These are phyloP conservation scores for Mycteria americana DNA, from an alignment of 2,797 vertebrate genomes.

Conservation along the genomic window DNA sequence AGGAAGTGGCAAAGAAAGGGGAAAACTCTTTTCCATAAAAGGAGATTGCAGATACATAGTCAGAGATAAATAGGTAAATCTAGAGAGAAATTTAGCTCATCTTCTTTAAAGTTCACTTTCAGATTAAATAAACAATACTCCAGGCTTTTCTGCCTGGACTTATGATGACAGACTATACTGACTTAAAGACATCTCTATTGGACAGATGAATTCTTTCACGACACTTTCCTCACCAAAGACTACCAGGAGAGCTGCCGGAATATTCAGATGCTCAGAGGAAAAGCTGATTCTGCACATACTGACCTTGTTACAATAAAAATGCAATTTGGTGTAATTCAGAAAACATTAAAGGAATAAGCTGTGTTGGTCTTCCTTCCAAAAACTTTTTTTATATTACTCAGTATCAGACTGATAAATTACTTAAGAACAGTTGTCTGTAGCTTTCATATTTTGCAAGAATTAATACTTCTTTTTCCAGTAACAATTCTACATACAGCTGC, in stretches of 20 bases:
- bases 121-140: not conserved
- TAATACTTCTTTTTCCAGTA: not conserved
- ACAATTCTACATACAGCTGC: not conserved
- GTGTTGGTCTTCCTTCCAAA: not conserved
- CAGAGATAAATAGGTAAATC: not conserved
- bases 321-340: not conserved
- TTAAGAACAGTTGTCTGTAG: not conserved
- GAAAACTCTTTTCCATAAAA: not conserved
- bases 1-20: not conserved
- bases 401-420: not conserved
- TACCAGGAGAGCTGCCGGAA: not conserved
- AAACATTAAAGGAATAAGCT: not conserved
- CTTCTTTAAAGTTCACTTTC: not conserved
- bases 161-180: not conserved
- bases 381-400: not conserved
- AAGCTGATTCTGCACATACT: not conserved
- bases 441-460: not conserved
- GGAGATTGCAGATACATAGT: not conserved
- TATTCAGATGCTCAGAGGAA: not conserved
- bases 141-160: not conserved
- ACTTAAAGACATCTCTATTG: not conserved
- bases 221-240: not conserved
- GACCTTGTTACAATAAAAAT: not conserved
- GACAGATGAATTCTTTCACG: not conserved
- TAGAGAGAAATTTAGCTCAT: not conserved